phyloP scores from a whole-genome alignment of 2,797 vertebrate genomes.

The Valencia hispanica region DNA sequence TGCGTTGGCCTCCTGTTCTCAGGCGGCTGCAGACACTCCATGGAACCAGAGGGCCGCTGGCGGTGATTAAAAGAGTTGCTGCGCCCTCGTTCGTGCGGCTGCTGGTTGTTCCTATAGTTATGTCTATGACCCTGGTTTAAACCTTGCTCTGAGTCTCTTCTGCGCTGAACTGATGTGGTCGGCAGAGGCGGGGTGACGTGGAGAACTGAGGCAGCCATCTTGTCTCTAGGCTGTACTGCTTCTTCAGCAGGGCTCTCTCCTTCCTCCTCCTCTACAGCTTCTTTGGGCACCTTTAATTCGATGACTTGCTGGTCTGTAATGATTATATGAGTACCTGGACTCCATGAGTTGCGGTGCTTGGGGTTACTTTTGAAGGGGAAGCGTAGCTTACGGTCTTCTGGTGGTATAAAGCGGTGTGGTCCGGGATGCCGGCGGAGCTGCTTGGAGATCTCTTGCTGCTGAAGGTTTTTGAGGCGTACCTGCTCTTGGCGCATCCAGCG shows the following conservation, averaged over 20 bases:
- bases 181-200: constrained; percentile 74
- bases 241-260: constrained; percentile 55
- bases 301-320: constrained; percentile 96
- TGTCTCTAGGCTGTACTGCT: constrained; percentile 71
- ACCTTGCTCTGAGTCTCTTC: constrained; percentile 80
- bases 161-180: constrained; percentile 69
- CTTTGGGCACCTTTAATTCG: constrained; percentile 94
- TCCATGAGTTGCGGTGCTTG: constrained; percentile 97
- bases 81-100: constrained; percentile 84
- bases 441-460: constrained; percentile 96
- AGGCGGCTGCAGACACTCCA: constrained; percentile 78
- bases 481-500: constrained; percentile 98
- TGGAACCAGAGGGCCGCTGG: constrained; percentile 78
- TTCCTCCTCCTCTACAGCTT: constrained; percentile 84
- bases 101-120: constrained; percentile 75
- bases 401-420: constrained; percentile 96
- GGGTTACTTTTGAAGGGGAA: constrained; percentile 99
- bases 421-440: constrained; percentile 92
- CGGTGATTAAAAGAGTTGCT: constrained; percentile 93
- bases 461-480: constrained; percentile 91
- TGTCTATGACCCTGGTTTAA: constrained; percentile 82
- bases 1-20: constrained; percentile 80
- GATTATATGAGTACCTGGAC: constrained; percentile 96
- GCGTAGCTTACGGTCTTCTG: constrained; percentile 95
- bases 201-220: constrained; percentile 71